Percentiles rank a stretch among this genome's conserved stretches.
Conservation (phyloP, 2,113 vertebrate species). For the Rhinopomastus cyanomelas region DNA sequence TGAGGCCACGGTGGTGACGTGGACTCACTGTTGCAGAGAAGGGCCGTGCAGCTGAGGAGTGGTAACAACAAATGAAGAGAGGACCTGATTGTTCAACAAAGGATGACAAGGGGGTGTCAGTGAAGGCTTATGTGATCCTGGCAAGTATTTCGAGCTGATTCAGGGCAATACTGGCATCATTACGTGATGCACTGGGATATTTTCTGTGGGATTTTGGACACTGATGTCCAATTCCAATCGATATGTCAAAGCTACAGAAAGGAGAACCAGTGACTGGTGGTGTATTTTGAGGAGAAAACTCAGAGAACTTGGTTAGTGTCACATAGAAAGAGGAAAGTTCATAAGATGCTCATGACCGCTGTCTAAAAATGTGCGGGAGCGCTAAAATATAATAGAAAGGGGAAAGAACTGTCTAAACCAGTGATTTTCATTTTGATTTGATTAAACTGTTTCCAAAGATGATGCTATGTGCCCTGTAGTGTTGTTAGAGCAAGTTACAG, state of each 20-base stretch:
- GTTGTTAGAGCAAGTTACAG: neutral
- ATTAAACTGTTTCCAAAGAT: neutral
- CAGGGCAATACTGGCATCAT: neutral
- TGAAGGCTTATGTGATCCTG: accelerated
- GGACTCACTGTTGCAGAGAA: neutral
- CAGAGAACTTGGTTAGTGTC: neutral
- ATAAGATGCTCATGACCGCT: neutral
- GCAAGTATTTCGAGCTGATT: neutral
- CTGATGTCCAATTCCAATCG: neutral
- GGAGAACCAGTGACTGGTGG: neutral
- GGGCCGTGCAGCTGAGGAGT: neutral
- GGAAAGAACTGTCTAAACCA: neutral
- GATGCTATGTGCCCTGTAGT: neutral
- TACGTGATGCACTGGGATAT: neutral
- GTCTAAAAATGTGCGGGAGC: neutral
- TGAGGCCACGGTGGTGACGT: accelerated
- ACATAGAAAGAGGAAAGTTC: neutral
- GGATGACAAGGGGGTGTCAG: neutral
- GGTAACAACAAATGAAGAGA: neutral
- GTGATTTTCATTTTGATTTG: neutral
- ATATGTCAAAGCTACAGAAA: neutral
- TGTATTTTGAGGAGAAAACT: neutral
- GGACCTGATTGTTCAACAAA: neutral
- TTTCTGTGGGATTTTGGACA: neutral
- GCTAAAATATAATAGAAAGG: neutral